These are phyloP conservation scores for Plecturocebus donacophilus DNA, from an alignment of 2,113 vertebrate genomes.

Conservation along the genomic window DNA sequence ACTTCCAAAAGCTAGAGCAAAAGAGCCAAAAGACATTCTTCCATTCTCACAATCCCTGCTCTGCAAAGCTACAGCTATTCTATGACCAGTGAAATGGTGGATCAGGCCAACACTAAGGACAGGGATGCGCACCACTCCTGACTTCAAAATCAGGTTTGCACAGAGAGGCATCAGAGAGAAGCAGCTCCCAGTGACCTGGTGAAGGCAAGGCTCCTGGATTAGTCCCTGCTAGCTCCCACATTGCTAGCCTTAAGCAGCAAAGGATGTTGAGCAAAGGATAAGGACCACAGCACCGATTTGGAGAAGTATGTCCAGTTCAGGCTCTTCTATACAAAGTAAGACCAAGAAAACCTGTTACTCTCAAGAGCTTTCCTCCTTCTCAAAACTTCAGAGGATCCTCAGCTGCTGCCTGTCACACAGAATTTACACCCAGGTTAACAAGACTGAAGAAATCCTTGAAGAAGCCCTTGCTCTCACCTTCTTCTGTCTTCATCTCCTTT, in stretches of 20 bases:
- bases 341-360: background rate
- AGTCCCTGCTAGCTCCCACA: conserved; percentile 70
- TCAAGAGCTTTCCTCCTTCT: background rate
- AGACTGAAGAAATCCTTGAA: background rate
- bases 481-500: background rate
- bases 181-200: background rate
- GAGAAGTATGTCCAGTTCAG: conserved; percentile 47
- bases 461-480: background rate
- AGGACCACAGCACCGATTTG: conserved; percentile 57
- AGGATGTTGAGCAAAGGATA: conserved; percentile 54
- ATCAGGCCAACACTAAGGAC: background rate
- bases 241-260: conserved; percentile 74
- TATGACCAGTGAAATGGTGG: background rate
- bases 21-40: background rate
- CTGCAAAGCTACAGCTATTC: background rate
- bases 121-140: background rate
- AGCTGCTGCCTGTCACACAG: background rate
- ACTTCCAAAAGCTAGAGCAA: background rate
- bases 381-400: background rate
- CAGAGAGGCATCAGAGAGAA: background rate
- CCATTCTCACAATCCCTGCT: background rate
- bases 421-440: background rate
- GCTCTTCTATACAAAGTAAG: background rate
- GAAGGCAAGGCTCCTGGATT: conserved; percentile 71
- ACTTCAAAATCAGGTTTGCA: background rate